phyloP scores from a whole-genome alignment of 2,797 vertebrate species.

The Artibeus lituratus region DNA sequence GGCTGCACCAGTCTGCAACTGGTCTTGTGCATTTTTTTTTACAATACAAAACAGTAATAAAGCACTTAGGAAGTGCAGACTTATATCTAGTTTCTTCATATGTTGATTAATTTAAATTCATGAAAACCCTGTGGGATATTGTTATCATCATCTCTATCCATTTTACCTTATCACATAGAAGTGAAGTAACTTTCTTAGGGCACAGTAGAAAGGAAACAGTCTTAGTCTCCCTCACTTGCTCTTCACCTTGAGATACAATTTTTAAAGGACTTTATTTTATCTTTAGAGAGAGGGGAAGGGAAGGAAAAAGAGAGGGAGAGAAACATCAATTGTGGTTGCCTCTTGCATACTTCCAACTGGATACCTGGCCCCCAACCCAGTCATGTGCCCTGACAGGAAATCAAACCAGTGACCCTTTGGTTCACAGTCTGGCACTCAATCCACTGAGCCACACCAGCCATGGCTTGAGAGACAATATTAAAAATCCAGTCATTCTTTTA shows the following conservation, averaged over 20 bases:
- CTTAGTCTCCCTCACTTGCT: not conserved
- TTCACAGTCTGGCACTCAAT: no score
- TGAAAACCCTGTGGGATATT: not conserved
- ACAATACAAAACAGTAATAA: not conserved
- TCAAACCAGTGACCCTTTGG: no score
- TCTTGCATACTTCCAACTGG: no score
- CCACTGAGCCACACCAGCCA: no score
- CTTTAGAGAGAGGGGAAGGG: no score
- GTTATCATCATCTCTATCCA: not conserved
- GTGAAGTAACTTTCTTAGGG: not conserved
- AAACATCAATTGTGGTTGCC: no score
- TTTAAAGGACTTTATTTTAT: no score
- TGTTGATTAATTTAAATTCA: not conserved
- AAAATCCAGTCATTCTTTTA: not conserved
- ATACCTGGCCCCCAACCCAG: no score
- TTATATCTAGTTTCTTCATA: not conserved
- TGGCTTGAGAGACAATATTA: not conserved
- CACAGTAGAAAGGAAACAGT: not conserved
- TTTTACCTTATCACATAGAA: not conserved
- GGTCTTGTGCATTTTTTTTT: not conserved
- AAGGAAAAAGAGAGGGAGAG: no score
- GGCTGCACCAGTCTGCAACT: not conserved
- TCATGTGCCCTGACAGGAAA: no score
- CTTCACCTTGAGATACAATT: not conserved
- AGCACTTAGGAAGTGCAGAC: not conserved